Percentiles rank a stretch among this genome's conserved stretches.
These are phyloP conservation scores for Leucophenga varia DNA, from an alignment of 1,140 invertebrate species.

Conservation along the genomic window DNA sequence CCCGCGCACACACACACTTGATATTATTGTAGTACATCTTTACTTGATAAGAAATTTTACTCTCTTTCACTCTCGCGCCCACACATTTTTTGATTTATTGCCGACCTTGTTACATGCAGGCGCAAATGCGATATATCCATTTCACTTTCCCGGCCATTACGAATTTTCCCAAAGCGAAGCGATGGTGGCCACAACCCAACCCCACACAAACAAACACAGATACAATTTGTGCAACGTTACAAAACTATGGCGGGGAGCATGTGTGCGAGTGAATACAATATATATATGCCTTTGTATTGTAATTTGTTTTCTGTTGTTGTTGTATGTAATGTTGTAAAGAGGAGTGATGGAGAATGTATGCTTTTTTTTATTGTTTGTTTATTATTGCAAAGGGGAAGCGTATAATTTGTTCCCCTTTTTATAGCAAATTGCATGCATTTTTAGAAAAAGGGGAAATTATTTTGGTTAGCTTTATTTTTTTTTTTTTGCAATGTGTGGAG, in stretches of 20 bases:
- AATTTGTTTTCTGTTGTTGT: slow-evolving; percentile 9
- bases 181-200: background rate
- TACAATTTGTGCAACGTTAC: background rate
- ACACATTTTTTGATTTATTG: slow-evolving; percentile 49
- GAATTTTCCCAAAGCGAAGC: slow-evolving; percentile 4
- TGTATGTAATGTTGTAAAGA: too few relatives aligned
- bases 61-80: slow-evolving; percentile 9
- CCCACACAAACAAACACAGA: background rate
- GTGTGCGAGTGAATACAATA: background rate
- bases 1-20: slow-evolving; percentile 6
- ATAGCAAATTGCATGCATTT: slow-evolving; percentile 5
- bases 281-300: background rate
- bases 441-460: slow-evolving; percentile 3
- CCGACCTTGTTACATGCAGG: slow-evolving; percentile 57
- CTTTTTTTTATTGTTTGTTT: slow-evolving; percentile 6
- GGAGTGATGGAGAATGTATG: too few relatives aligned
- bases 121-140: slow-evolving; percentile 54
- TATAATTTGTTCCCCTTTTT: slow-evolving; percentile 9
- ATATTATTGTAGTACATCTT: background rate
- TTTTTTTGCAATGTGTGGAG: background rate
- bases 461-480: too few relatives aligned
- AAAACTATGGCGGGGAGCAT: background rate
- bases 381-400: background rate
- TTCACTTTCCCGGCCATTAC: slow-evolving; percentile 48
- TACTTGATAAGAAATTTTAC: too few relatives aligned